These are phyloP conservation scores for Monodelphis domestica DNA, from an alignment of 2,797 vertebrate species.

Conservation along the genomic window DNA sequence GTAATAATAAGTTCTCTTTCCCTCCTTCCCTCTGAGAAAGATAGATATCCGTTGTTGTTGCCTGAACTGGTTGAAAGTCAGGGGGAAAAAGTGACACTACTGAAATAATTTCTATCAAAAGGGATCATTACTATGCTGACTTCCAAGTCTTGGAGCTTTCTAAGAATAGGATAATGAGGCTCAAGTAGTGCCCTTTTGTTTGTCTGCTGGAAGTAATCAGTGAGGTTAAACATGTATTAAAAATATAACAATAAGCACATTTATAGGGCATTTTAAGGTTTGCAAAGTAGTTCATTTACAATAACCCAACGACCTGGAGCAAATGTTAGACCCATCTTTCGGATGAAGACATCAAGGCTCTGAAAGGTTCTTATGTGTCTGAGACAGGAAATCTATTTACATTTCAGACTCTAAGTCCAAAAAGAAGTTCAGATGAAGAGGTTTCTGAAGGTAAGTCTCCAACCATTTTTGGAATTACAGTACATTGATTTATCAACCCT, in stretches of 20 bases:
- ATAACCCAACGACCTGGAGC: not conserved
- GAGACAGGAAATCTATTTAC: not conserved
- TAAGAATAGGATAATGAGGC: slow-evolving; percentile 51
- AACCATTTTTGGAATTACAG: not conserved
- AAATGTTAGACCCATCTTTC: not conserved
- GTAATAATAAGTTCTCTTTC: not conserved
- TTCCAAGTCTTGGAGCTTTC: slow-evolving; percentile 50
- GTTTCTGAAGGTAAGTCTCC: not conserved
- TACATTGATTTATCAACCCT: not conserved
- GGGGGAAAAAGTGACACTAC: not conserved
- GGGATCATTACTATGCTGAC: slow-evolving; percentile 13
- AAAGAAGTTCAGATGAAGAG: not conserved
- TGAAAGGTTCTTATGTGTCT: not conserved
- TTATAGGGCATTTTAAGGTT: not conserved
- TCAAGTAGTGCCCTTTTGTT: slow-evolving; percentile 27
- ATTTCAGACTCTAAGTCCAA: not conserved
- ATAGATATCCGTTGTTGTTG: slow-evolving; percentile 19
- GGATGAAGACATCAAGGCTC: not conserved
- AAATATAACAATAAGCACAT: not conserved
- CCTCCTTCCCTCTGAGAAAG: not conserved
- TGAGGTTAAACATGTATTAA: not conserved
- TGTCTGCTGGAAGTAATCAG: slow-evolving; percentile 52
- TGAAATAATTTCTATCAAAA: not conserved
- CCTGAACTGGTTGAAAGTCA: slow-evolving; percentile 44
- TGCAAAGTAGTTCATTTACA: not conserved